Evolutionary conservation across 2,797 vertebrate genomes (phyloP).

Genomic region (Danio tinwini): DNA sequence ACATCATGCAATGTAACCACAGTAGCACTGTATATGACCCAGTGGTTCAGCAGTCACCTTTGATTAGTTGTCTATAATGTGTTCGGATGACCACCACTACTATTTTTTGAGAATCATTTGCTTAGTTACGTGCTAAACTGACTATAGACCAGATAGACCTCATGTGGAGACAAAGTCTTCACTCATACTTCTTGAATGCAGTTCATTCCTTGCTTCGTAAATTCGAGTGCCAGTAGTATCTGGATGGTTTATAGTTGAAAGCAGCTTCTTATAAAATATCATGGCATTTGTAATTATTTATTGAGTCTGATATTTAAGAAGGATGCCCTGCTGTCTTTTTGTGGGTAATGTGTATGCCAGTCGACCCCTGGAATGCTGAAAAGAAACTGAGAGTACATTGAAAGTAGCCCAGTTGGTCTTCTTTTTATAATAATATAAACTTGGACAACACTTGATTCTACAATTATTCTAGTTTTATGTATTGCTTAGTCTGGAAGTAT

Average conservation of each 20-base stretch:
- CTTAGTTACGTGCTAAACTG: too few relatives aligned
- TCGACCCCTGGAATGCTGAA: background rate
- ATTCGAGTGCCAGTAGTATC: background rate
- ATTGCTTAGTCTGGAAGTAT: constrained; percentile 1
- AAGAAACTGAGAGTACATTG: background rate
- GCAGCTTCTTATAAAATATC: background rate
- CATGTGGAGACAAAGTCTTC: background rate
- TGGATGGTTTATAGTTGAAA: background rate
- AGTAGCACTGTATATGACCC: background rate
- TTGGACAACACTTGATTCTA: background rate
- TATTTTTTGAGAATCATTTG: background rate
- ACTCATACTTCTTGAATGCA: background rate
- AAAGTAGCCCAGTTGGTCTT: constrained; percentile 1
- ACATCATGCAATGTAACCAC: background rate
- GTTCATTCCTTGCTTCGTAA: background rate
- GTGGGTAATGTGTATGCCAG: background rate
- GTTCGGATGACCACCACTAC: background rate
- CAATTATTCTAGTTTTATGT: background rate
- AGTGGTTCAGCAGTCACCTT: background rate
- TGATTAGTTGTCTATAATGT: constrained; percentile 12
- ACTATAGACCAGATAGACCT: too few relatives aligned
- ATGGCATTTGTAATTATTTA: background rate
- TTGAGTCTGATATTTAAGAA: constrained; percentile 1
- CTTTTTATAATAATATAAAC: background rate
- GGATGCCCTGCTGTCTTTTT: background rate